These are phyloP conservation scores for Lochmaea capreae DNA, from an alignment of 2,888 invertebrate species.

Conservation along the genomic window DNA sequence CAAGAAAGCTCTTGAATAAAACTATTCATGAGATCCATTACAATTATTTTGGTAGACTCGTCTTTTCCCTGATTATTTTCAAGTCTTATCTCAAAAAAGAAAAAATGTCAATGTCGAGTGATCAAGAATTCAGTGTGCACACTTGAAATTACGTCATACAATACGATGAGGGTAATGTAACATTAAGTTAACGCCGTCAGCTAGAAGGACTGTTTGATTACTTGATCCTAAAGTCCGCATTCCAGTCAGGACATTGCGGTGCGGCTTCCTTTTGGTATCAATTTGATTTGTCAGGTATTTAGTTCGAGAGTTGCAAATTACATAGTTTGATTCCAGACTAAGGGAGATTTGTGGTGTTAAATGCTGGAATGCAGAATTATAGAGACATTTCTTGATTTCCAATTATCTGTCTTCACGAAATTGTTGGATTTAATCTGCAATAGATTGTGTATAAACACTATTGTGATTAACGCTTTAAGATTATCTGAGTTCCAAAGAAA, in stretches of 20 bases:
- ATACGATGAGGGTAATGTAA: constrained; percentile 3
- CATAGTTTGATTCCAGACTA: constrained; percentile 7
- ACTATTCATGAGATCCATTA: too few relatives aligned
- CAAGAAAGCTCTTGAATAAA: too few relatives aligned
- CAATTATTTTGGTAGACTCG: too few relatives aligned
- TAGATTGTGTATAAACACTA: too few relatives aligned
- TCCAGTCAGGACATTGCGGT: constrained; percentile 10
- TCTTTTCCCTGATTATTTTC: too few relatives aligned
- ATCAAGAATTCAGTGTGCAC: neutral
- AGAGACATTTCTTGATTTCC: neutral
- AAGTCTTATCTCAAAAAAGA: neutral
- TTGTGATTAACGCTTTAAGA: too few relatives aligned
- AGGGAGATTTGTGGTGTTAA: constrained; percentile 5
- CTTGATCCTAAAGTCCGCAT: constrained; percentile 21
- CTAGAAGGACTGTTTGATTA: constrained; percentile 34
- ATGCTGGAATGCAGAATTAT: constrained; percentile 4
- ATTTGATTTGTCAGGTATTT: constrained; percentile 18
- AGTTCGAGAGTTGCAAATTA: constrained; percentile 9
- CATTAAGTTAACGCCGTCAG: constrained; percentile 23
- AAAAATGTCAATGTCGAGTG: neutral
- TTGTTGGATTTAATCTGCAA: too few relatives aligned
- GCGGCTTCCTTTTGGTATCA: constrained; percentile 9
- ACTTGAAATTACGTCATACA: neutral
- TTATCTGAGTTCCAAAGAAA: too few relatives aligned
- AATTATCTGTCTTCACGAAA: neutral